Conservation (phyloP, 1,140 invertebrate species). For the Drosophila nebulosa region DNA sequence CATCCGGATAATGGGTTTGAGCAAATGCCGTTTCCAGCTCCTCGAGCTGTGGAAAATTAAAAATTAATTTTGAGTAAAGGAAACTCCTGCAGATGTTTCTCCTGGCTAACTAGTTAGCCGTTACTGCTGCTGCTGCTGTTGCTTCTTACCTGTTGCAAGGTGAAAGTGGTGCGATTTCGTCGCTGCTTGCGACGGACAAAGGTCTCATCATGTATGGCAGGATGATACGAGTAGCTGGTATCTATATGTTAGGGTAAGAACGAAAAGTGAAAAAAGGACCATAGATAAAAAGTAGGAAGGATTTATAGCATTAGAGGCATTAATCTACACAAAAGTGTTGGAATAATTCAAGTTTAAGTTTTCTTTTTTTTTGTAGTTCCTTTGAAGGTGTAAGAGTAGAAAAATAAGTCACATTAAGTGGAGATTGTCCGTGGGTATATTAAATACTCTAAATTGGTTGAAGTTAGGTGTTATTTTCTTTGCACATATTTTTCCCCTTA, state of each 20-base stretch:
- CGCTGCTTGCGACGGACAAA: slow-evolving; percentile 97
- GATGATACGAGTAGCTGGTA: slow-evolving; percentile 94
- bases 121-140: too few relatives aligned
- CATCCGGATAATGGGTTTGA: slow-evolving; percentile 98
- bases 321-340: slow-evolving; percentile 46
- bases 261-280: slow-evolving; percentile 2
- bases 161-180: slow-evolving; percentile 97
- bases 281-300: background rate
- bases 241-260: slow-evolving; percentile 84
- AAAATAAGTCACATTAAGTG: slow-evolving; percentile 60
- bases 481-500: too few relatives aligned
- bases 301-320: slow-evolving; percentile 6
- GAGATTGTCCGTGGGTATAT: slow-evolving; percentile 12
- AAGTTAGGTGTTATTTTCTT: too few relatives aligned
- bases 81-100: background rate
- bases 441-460: background rate
- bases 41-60: slow-evolving; percentile 85
- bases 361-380: background rate
- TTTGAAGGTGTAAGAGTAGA: slow-evolving; percentile 15
- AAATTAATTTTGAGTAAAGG: slow-evolving; percentile 37
- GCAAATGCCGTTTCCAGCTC: slow-evolving; percentile 98
- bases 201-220: slow-evolving; percentile 97
- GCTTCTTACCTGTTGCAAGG: slow-evolving; percentile 91
- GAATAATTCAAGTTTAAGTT: slow-evolving; percentile 50
- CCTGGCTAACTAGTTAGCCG: too few relatives aligned